These are phyloP conservation scores for Corvus cornix DNA, from an alignment of 2,113 vertebrate genomes.

Conservation along the genomic window DNA sequence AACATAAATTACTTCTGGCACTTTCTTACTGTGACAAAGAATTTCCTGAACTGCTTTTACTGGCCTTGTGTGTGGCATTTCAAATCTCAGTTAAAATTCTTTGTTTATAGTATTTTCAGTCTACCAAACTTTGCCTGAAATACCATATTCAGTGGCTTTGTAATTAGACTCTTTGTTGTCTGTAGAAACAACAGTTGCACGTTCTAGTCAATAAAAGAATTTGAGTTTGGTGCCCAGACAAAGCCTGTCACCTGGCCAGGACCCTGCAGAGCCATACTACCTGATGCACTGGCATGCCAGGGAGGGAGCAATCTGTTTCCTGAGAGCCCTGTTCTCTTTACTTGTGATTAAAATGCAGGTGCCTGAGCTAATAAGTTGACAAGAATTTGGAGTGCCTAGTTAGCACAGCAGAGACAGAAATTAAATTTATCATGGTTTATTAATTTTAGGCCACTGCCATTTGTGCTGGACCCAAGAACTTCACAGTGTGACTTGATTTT, in stretches of 20 bases:
- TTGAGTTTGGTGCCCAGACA: not conserved
- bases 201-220: not conserved
- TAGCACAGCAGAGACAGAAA: not conserved
- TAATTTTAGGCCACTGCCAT: not conserved
- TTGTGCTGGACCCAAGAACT: not conserved
- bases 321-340: not conserved
- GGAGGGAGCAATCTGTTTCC: not conserved
- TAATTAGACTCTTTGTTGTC: not conserved
- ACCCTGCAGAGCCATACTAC: not conserved
- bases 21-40: not conserved
- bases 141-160: not conserved
- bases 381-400: not conserved
- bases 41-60: not conserved
- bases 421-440: not conserved
- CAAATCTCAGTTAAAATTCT: not conserved
- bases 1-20: not conserved
- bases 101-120: not conserved
- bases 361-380: not conserved
- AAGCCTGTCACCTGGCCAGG: not conserved
- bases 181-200: not conserved
- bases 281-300: fast-evolving
- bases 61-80: not conserved
- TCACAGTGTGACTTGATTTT: not conserved
- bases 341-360: not conserved
- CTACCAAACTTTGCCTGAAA: not conserved